Conservation (phyloP, 2,888 invertebrate genomes). For the Uropetala carovei region DNA sequence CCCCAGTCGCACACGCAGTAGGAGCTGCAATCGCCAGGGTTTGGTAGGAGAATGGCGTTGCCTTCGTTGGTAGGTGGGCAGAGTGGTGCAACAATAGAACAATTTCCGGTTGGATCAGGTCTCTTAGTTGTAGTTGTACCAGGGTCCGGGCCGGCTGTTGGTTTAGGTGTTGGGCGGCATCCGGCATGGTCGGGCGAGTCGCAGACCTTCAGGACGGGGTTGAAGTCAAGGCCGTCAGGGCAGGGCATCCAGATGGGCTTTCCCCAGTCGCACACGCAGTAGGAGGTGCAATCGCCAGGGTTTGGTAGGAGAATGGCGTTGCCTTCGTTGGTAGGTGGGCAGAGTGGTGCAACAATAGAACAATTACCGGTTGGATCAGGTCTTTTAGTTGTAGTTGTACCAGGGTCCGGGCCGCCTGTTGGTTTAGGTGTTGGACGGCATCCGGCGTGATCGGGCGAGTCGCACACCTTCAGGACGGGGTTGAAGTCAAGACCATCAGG, state of each 20-base stretch:
- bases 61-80: not conserved
- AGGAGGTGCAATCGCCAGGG: conserved; percentile 30
- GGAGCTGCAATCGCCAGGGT: conserved; percentile 31
- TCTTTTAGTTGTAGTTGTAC: no score
- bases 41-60: not conserved
- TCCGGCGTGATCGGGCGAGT: conserved; percentile 32
- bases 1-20: conserved; percentile 51
- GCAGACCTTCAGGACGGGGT: conserved; percentile 52
- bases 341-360: not conserved
- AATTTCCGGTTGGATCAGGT: not conserved
- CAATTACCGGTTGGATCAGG: not conserved
- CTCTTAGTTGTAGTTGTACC: not conserved
- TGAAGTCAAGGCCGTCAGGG: conserved; percentile 51
- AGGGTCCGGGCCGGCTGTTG: not conserved
- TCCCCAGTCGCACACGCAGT: conserved; percentile 62
- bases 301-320: not conserved
- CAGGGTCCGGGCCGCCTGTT: no score
- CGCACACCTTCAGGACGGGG: conserved; percentile 42
- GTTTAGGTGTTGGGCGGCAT: not conserved
- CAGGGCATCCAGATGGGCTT: conserved; percentile 39
- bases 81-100: not conserved
- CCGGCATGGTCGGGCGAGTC: conserved; percentile 22
- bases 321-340: not conserved
- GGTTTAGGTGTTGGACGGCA: not conserved
- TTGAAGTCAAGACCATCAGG: conserved; percentile 56